Evolutionary conservation across 2,113 vertebrate species (phyloP), one percentile per base, ranked within the genome.

Genomic region (Plecturocebus donacophilus): DNA sequence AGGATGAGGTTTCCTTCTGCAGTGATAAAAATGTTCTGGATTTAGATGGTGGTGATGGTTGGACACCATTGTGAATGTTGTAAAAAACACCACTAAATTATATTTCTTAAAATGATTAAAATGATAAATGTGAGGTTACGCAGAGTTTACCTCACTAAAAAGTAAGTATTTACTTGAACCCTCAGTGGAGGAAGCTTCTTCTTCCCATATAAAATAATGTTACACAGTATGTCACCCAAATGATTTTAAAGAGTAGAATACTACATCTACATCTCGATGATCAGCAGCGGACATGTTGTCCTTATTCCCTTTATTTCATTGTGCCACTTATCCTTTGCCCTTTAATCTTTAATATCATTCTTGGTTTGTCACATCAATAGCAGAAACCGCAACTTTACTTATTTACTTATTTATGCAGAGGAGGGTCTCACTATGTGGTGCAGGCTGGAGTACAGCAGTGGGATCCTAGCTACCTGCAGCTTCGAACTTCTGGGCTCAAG

Each of bases 301-400:
- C 21, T 64, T 56, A 5, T 21, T 84, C 61, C 54, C 6, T 81
- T 94, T 95, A 68, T 95, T 77, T 85, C 91, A 83, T 42, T 82
- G 83, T 88, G 45, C n/a, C 85, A 35, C 76, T 87, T 84, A 35
- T 94, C 82, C 25, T 75, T 2, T 71, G 88, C 11, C 16, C 20
- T 47, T 45, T 52, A 47, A 42, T 87, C 86, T 97, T 19, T 0
- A 30, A 66, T 1, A 0, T 12, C 83, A 81, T 35, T 82, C 27
- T 47, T 56, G 49, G 30, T 61, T 96, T 86, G 38, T 92, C 73
- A 90, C 19, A 97, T 96, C 92, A 89, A 32, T 42, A 93, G 75
- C 1, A 56, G 64, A 87, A 95, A 87, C 80, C 66, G 93, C 76
- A 95, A 77, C 80, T 97, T 64, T 64, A 64, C 27, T 64, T 61